These are phyloP conservation scores for Bungarus multicinctus DNA, from an alignment of 2,113 vertebrate genomes.

Conservation along the genomic window DNA sequence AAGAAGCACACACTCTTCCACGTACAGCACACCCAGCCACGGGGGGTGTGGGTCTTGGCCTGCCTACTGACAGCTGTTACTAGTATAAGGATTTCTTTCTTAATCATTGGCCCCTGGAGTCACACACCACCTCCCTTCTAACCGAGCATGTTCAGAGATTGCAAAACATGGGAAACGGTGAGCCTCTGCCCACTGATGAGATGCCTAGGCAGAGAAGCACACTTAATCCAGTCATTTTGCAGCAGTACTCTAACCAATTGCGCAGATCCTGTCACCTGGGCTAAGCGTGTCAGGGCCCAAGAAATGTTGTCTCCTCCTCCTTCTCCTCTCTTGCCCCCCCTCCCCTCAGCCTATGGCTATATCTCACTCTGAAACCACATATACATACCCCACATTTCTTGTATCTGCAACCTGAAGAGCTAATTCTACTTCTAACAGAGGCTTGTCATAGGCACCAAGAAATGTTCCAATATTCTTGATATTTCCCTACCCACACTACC, in stretches of 20 bases:
- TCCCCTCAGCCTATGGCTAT: too few relatives aligned
- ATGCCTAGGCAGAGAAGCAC: neutral
- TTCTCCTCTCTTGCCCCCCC: too few relatives aligned
- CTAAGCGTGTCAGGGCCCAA: neutral
- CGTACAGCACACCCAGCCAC: neutral
- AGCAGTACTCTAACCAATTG: neutral
- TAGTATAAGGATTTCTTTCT: neutral
- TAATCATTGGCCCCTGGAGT: neutral
- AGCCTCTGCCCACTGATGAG: neutral
- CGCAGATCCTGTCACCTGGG: neutral
- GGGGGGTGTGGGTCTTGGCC: neutral
- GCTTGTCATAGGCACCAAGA: neutral
- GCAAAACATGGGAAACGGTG: neutral
- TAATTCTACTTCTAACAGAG: neutral
- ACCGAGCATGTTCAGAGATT: neutral
- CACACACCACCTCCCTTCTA: neutral
- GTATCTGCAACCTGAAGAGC: neutral
- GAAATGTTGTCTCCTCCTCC: too few relatives aligned
- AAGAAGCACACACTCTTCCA: neutral
- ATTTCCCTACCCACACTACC: neutral
- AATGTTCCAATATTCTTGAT: neutral
- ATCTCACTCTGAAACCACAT: neutral
- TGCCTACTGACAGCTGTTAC: neutral
- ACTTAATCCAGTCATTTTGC: neutral
- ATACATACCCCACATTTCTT: neutral